phyloP scores from a whole-genome alignment of 2,888 invertebrate species.

The Amiota communis region DNA sequence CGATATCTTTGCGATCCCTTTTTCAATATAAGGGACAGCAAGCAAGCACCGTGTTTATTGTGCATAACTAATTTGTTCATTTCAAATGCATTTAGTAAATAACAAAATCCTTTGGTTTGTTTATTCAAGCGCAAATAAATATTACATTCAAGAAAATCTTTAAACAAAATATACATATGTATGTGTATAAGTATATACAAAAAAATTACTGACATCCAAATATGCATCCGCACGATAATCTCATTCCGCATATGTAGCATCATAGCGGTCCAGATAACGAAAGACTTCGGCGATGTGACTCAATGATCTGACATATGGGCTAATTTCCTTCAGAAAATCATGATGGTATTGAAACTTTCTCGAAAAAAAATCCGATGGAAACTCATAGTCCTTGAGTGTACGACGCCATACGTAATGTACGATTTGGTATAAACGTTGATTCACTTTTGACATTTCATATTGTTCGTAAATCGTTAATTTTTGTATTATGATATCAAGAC shows the following conservation, averaged over 20 bases:
- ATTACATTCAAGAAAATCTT: too few relatives aligned
- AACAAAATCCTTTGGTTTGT: not conserved
- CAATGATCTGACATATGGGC: not conserved
- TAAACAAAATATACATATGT: not conserved
- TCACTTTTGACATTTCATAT: constrained; percentile 15
- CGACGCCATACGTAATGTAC: constrained; percentile 7
- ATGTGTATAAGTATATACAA: not conserved
- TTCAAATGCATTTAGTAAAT: constrained; percentile 40
- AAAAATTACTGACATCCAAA: not conserved
- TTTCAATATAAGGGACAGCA: not conserved
- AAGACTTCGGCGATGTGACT: not conserved
- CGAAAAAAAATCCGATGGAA: not conserved
- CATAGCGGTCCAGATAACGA: not conserved
- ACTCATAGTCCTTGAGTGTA: not conserved
- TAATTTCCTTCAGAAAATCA: not conserved
- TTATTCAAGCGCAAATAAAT: constrained; percentile 11
- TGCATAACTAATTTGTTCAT: constrained; percentile 59
- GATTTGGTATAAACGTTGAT: constrained; percentile 5
- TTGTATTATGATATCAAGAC: not conserved
- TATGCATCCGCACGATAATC: not conserved
- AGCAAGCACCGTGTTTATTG: constrained; percentile 62
- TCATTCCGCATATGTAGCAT: not conserved
- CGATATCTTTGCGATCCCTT: not conserved
- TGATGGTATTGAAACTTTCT: not conserved
- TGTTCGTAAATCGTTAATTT: not conserved